Evolutionary conservation across 1,140 invertebrate genomes (phyloP), one percentile per base, ranked within the genome.

Genomic region (Prorops nasuta): DNA sequence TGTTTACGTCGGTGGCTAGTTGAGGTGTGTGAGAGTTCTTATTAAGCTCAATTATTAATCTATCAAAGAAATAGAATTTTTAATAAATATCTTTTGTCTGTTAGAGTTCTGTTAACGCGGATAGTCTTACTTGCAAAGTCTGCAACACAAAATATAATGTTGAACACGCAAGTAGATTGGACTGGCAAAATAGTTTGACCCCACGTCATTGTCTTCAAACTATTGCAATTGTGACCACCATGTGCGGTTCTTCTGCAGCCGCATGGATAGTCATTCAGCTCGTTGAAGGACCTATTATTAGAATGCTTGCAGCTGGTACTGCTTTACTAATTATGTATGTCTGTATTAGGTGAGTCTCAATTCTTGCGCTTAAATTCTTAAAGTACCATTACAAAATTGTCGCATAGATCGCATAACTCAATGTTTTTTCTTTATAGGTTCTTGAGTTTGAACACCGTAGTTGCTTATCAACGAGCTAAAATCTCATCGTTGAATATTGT

Each of bases 1-100:
- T 96, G 94, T 77, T 79, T 96, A n/a, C 83, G 90, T 47, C 84
- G 90, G 56, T 94, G 91, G 91, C 82, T 94, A 1, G 85, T 92
- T 22, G 90, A 88, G 78, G 86, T 85, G 72, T 65, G 19, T 31
- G 18, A 24, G n/a, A 41, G 4, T 28, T 28, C 10, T 28, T 28
- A 4, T 28, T 6, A 6, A 47, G 18, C 4, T 17, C 19, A 35
- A 34, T 6, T 14, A 4, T 36, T n/a, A 16, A 36, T 36, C 14
- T 36, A 6, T 14, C 6, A 8, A 35, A 43, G 46, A 18, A 1
- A 20, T 34, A 14, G 37, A 45, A 28, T 39, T 22, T 20, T 40
- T 35, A 32, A 32, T 15, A 44, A 20, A 22, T 55, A 14, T 34
- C 35, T 39, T 52, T 42, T 16, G 14, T 31, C 48, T 77, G 76